Evolutionary conservation across 2,888 invertebrate genomes (phyloP), one percentile per base, ranked within the genome.

Genomic region (Poecilobothrus nobilitatus): DNA sequence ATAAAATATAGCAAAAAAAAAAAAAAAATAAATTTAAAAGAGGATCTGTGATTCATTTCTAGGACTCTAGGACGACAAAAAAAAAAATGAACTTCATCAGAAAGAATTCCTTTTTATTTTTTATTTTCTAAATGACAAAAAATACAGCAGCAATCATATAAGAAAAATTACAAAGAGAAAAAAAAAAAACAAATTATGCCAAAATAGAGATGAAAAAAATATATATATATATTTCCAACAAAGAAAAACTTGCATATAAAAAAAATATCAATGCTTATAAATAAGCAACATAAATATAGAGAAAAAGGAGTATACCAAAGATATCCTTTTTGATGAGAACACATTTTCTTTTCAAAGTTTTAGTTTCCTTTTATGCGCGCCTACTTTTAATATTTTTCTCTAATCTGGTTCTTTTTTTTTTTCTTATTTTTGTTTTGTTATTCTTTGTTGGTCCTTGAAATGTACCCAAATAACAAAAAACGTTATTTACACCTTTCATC

Each of bases 281-380:
- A 37, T 37, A 53, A 53, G 18, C 15, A 53, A 15, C 53, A 53
- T 53, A 53, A 18, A 53, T 53, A 44, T 41, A 63, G 64, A 66
- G 27, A 62, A 63, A 63, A 63, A 63, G 63, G 63, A 63, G 63
- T 63, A 27, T 27, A 63, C 63, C 44, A 67, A 27, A 69, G 67
- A 64, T 67, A 67, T 69, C 33, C 34, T 67, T 67, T 69, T 69
- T 69, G 69, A 69, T 69, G 67, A 67, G 69, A 67, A 69, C 67
- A 69, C 67, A 67, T 37, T 67, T 67, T 69, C 65, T 69, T 69
- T 67, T 69, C 22, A 44, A 53, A 27, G 27, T 27, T 53, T 66
- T 63, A 41, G 15, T 68, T 62, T 27, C 27, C 66, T 68, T 68
- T 65, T 68, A 33, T 66, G 64, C 64, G 44, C 62, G 53, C 37